Conservation (phyloP, 1,140 invertebrate genomes). For the Drosophila tsacasi region DNA sequence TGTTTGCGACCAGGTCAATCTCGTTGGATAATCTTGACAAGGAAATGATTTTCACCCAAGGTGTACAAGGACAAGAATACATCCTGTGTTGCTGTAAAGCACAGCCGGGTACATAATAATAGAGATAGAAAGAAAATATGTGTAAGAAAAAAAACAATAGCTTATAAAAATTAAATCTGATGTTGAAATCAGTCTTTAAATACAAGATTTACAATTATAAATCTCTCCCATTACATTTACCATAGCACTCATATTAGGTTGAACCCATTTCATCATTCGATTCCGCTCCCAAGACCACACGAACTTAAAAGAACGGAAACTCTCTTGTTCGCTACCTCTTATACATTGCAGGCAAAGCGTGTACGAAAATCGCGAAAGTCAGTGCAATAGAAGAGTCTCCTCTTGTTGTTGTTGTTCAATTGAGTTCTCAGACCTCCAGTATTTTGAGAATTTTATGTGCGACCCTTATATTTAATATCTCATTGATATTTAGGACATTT, state of each 20-base stretch:
- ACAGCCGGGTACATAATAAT: constrained; percentile 6
- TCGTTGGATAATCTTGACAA: constrained; percentile 66
- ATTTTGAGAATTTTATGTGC: too few species aligned
- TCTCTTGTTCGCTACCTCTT: too few species aligned
- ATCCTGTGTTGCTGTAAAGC: not conserved
- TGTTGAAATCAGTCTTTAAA: not conserved
- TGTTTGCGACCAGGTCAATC: constrained; percentile 54
- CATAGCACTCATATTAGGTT: too few species aligned
- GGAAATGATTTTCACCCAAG: constrained; percentile 67
- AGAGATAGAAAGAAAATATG: not conserved
- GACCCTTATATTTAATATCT: not conserved
- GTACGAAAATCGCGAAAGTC: too few species aligned
- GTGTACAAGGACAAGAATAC: constrained; percentile 28
- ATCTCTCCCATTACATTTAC: not conserved
- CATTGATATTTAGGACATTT: not conserved
- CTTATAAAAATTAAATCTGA: not conserved
- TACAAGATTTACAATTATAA: not conserved
- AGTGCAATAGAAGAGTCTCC: too few species aligned
- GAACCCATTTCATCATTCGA: too few species aligned
- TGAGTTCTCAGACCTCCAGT: too few species aligned
- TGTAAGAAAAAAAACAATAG: not conserved
- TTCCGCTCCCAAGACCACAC: too few species aligned
- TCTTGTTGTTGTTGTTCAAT: too few species aligned
- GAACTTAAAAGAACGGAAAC: too few species aligned
- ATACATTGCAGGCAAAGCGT: too few species aligned